A percentile compares a stretch with the other conserved stretches of the same genome.
These are phyloP conservation scores for Hydrochoerus hydrochaeris DNA, from an alignment of 2,113 vertebrate genomes.

Conservation along the genomic window DNA sequence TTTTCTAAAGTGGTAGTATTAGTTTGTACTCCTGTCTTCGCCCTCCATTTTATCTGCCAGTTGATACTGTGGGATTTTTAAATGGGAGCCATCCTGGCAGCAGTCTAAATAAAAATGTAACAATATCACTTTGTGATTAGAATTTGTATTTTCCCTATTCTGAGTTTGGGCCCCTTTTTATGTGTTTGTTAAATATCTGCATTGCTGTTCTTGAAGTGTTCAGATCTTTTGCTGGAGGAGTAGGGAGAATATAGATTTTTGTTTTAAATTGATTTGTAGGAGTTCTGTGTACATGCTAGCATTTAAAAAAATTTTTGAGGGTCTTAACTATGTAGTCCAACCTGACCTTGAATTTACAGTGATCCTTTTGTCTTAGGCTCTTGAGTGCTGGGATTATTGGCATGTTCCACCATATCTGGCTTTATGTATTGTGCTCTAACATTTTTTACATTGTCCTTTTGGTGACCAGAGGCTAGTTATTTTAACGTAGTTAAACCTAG, in stretches of 20 bases:
- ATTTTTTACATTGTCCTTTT: background rate
- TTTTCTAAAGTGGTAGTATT: background rate
- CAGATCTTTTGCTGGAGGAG: background rate
- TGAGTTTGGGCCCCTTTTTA: background rate
- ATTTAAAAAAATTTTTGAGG: background rate
- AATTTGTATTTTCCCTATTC: background rate
- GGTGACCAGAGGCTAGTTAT: background rate
- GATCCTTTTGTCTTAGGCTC: background rate
- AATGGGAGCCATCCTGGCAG: background rate
- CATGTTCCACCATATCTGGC: background rate
- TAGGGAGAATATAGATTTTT: background rate
- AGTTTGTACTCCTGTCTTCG: background rate
- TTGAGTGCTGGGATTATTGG: background rate
- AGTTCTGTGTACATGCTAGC: background rate
- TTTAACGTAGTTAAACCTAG: background rate
- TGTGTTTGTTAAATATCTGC: background rate
- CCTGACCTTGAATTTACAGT: background rate
- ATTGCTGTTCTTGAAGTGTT: background rate
- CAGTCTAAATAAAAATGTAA: fast-evolving
- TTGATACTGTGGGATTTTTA: background rate
- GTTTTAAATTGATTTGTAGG: background rate
- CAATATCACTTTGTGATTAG: background rate
- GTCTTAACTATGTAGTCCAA: background rate
- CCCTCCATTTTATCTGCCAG: background rate
- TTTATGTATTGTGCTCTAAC: background rate